Evolutionary conservation across 2,888 invertebrate genomes (phyloP), one percentile per base, ranked within the genome.

Genomic region (Morinoia aosen): DNA sequence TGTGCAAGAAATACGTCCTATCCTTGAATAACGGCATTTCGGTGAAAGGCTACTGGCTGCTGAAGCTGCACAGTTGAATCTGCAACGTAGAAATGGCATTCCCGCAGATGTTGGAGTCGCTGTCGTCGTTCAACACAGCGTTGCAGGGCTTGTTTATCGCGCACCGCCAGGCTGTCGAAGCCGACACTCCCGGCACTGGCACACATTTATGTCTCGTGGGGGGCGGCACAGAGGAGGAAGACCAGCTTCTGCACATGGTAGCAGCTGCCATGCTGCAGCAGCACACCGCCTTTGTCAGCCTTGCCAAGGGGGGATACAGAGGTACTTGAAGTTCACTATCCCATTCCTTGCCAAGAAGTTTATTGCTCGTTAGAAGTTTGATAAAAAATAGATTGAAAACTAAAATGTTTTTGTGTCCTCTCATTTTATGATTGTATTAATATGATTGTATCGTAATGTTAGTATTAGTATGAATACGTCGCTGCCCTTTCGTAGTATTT

Each of bases 191-290:
- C 14, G 96, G 97, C 25, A 97, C 97, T 58, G 97, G 97, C n/a
- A 97, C 98, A 96, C 98, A 98, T 97, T 97, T 98, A 96, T 98
- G 98, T 97, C 98, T 98, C 97, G 97, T 98, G 96, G 98, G 98
- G 39, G 97, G 97, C 96, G 96, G 98, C 97, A 97, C 97, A 19
- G 97, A 97, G 95, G 97, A 97, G 96, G 97, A 97, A 95, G 97
- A 97, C 96, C 97, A 97, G 90, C 97, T 97, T 97, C 97, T 98
- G 57, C 97, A 97, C 97, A 98, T 98, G 98, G 98, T 98, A 12
- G 97, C 98, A 58, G 97, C 98, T 5, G 97, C 97, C 97, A 98
- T 98, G 97, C 97, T 98, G n/a, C 98, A 98, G 97, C 97, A 97
- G 96, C 97, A 97, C 95, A 97, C 97, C 56, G 97, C 97, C 95